phyloP scores from a whole-genome alignment of 2,797 vertebrate genomes.

The Myiothlypis coronata region DNA sequence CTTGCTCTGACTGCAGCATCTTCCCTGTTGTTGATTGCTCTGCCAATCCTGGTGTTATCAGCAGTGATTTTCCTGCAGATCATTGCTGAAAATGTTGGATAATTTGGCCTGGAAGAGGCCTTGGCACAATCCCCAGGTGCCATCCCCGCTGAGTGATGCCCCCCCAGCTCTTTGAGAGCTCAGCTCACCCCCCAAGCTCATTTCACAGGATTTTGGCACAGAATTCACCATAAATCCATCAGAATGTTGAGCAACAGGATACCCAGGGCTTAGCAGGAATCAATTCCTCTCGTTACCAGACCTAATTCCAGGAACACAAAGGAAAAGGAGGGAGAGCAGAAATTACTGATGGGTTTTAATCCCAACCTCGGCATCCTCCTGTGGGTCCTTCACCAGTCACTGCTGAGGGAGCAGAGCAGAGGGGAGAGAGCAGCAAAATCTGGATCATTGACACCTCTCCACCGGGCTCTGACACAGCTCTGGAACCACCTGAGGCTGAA shows the following conservation, averaged over 20 bases:
- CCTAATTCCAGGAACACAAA: not conserved
- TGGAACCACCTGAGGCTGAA: not conserved
- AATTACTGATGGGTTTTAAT: not conserved
- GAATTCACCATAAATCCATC: not conserved
- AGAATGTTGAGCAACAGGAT: not conserved
- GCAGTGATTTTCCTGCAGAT: slow-evolving; percentile 12
- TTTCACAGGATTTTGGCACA: not conserved
- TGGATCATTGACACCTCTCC: accelerated
- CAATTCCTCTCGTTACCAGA: not conserved
- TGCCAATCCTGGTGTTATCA: not conserved
- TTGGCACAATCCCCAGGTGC: not conserved
- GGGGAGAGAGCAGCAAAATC: not conserved
- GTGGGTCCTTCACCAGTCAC: not conserved
- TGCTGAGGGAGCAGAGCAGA: not conserved
- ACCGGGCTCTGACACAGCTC: not conserved
- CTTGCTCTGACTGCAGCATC: not conserved
- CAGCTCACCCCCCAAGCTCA: not conserved
- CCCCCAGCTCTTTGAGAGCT: not conserved
- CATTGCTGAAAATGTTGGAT: not conserved
- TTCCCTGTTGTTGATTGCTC: not conserved
- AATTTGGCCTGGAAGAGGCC: not conserved
- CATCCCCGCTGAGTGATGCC: not conserved
- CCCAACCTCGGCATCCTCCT: accelerated
- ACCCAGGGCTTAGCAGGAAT: not conserved
- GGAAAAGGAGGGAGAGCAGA: not conserved